Evolutionary conservation across 2,113 vertebrate genomes (phyloP).

Genomic region (Pachypanchax playfairii): DNA sequence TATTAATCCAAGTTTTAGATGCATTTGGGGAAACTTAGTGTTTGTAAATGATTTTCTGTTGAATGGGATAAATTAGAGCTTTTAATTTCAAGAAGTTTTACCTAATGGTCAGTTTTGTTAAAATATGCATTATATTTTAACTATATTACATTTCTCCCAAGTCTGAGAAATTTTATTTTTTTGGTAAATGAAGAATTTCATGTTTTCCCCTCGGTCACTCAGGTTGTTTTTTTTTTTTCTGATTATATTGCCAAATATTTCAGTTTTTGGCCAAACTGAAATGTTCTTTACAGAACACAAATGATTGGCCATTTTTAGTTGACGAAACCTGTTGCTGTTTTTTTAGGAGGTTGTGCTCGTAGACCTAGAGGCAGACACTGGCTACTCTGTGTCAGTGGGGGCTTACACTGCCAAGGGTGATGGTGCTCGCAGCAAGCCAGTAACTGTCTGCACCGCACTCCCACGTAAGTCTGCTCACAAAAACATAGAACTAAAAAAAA

Average conservation of each 20-base stretch:
- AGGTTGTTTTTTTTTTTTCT: too few species aligned
- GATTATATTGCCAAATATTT: too few species aligned
- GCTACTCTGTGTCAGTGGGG: conserved; percentile 94
- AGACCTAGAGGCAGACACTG: conserved; percentile 91
- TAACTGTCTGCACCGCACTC: conserved; percentile 85
- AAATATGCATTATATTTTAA: too few species aligned
- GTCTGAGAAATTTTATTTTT: too few species aligned
- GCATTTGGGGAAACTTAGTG: conserved; percentile 3
- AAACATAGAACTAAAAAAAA: background rate
- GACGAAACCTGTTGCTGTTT: conserved; percentile 39
- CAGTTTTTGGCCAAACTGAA: too few species aligned
- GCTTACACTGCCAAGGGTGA: conserved; percentile 98
- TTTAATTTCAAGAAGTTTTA: too few species aligned
- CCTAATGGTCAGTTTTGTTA: too few species aligned
- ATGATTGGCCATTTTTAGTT: conserved; percentile 24
- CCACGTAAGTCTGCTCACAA: conserved; percentile 81
- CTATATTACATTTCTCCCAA: too few species aligned
- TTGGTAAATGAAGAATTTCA: too few species aligned
- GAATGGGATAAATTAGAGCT: background rate
- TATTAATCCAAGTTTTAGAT: conserved; percentile 14
- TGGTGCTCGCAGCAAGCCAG: conserved; percentile 92
- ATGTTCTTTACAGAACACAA: conserved; percentile 8
- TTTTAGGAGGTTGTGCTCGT: conserved; percentile 91
- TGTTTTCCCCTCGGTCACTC: too few species aligned
- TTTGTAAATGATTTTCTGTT: conserved; percentile 10